phyloP scores from a whole-genome alignment of 2,888 invertebrate genomes.

The Oscheius sp. region DNA sequence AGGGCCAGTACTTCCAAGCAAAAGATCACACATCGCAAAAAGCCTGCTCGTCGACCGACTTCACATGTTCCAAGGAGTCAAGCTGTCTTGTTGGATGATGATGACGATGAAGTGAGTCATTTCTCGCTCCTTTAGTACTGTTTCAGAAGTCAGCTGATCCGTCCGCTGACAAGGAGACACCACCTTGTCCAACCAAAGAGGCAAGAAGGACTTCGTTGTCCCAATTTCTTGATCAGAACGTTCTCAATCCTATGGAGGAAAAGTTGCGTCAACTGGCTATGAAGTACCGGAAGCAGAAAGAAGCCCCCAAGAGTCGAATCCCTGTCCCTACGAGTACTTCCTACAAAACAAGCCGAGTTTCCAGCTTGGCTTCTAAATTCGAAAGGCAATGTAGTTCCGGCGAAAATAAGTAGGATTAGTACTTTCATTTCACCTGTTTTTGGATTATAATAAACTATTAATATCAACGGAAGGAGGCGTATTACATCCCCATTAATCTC shows the following conservation, averaged over 20 bases:
- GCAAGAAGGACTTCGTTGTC: conserved; percentile 5
- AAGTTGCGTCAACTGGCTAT: conserved; percentile 18
- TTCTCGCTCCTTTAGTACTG: background rate
- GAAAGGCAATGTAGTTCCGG: conserved; percentile 14
- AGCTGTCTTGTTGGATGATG: background rate
- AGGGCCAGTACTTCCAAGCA: conserved; percentile 11
- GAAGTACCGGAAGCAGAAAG: conserved; percentile 9
- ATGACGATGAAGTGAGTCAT: background rate
- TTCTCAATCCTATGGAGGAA: conserved; percentile 14
- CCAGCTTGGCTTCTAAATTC: conserved; percentile 24
- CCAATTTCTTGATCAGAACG: conserved; percentile 16
- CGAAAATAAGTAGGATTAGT: no score
- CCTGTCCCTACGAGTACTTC: background rate
- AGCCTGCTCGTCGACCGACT: conserved; percentile 35
- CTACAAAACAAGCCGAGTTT: conserved; percentile 8
- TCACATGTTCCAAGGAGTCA: conserved; percentile 28
- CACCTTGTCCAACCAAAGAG: background rate
- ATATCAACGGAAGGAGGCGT: no score
- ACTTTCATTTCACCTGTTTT: no score
- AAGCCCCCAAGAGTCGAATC: conserved; percentile 1
- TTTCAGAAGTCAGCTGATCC: background rate
- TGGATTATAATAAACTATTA: no score
- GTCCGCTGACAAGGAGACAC: background rate
- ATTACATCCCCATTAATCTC: no score
- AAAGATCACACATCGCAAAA: conserved; percentile 28